These are phyloP conservation scores for Setipinna tenuifilis DNA, from an alignment of 2,797 vertebrate species.

Conservation along the genomic window DNA sequence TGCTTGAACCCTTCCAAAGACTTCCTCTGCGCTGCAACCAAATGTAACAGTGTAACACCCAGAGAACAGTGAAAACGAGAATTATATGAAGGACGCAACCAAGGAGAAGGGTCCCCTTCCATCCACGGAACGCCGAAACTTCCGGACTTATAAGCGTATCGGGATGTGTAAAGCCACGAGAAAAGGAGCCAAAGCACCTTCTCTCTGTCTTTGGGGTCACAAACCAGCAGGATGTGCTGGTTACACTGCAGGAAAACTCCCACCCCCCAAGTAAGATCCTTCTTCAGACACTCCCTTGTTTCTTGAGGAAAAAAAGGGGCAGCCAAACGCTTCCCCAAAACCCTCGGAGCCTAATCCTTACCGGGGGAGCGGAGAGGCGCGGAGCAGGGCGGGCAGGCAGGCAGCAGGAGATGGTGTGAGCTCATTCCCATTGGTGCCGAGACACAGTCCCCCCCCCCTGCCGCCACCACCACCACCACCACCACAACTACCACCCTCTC, in stretches of 20 bases:
- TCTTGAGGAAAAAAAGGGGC: conserved; percentile 46
- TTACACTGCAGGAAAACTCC: conserved; percentile 58
- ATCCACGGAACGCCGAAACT: not conserved
- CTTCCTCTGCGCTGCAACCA: not conserved
- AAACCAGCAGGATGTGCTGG: conserved; percentile 60
- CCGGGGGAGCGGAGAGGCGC: conserved; percentile 28
- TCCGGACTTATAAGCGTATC: conserved; percentile 58
- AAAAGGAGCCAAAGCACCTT: conserved; percentile 48
- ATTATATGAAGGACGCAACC: conserved; percentile 13
- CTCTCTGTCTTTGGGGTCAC: conserved; percentile 59
- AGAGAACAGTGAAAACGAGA: not conserved
- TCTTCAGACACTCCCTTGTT: conserved; percentile 43
- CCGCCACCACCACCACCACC: conserved; percentile 25
- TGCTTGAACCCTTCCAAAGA: conserved; percentile 12
- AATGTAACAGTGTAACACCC: conserved; percentile 11
- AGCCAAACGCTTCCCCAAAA: conserved; percentile 27
- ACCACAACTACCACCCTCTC: conserved; percentile 35
- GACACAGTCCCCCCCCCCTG: not conserved
- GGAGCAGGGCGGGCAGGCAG: not conserved
- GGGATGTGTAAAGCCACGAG: conserved; percentile 38
- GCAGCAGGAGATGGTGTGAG: not conserved
- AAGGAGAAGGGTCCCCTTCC: conserved; percentile 7
- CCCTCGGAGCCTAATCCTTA: conserved; percentile 38
- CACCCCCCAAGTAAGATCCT: conserved; percentile 35
- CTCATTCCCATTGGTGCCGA: conserved; percentile 58